Percentiles rank a stretch among this genome's conserved stretches.
These are phyloP conservation scores for Aplysia californica DNA, from an alignment of 1,140 invertebrate species.

Conservation along the genomic window DNA sequence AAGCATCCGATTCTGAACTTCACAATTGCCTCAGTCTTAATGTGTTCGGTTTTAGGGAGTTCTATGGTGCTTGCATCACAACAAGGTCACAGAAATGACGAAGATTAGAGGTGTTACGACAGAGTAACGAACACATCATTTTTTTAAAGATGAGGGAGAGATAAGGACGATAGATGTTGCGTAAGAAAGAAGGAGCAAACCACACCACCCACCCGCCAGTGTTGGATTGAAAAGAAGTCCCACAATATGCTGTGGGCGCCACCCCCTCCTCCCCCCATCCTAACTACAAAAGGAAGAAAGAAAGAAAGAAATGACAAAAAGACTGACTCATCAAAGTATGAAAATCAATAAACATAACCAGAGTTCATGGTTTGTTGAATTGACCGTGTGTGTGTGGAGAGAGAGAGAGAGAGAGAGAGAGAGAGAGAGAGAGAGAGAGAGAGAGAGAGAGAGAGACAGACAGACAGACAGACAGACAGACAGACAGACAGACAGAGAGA, in stretches of 20 bases:
- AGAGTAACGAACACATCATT: too few relatives aligned
- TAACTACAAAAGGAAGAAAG: background rate
- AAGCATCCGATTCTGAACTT: too few relatives aligned
- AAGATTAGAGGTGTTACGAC: too few relatives aligned
- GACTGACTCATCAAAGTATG: background rate
- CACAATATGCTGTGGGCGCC: background rate
- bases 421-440: slow-evolving; percentile 13
- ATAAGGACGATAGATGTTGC: too few relatives aligned
- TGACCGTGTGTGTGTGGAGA: background rate
- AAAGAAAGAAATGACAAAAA: background rate
- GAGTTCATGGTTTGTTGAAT: background rate
- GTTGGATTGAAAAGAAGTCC: background rate
- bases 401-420: slow-evolving; percentile 11
- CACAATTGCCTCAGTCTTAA: too few relatives aligned
- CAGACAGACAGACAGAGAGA: too few relatives aligned
- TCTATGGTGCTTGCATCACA: too few relatives aligned
- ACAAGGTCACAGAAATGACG: too few relatives aligned
- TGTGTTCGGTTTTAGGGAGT: too few relatives aligned
- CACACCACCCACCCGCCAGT: background rate
- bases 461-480: too few relatives aligned
- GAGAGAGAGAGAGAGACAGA: too few relatives aligned
- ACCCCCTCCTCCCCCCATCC: background rate
- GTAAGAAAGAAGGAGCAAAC: background rate
- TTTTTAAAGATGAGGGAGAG: too few relatives aligned
- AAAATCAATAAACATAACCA: background rate